Base-by-base conservation (phyloP, 2,888 invertebrate genomes). In the Melinaea menophilus region DNA sequence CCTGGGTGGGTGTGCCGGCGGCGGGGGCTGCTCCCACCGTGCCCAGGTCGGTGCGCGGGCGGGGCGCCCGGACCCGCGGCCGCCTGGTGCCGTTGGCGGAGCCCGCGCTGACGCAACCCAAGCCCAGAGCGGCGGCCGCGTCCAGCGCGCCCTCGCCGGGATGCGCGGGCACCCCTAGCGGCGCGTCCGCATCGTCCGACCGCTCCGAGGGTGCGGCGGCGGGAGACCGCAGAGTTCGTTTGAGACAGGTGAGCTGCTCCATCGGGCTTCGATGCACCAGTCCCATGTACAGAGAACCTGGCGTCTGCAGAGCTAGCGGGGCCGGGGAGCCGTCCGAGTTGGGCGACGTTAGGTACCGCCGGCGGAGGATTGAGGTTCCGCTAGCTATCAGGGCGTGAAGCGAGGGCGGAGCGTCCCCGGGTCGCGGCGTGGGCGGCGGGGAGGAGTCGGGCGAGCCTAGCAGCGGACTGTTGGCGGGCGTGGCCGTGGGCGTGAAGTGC, bases 391-490 rank as follows among this genome's bases (percentile, higher is more conserved):
- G 84, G 59, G 91, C 88, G 77, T 92, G 90, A 35, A 92, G 81
- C 13, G 91, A 90, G 46, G 91, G 91, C 2, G 90, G 88, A 3
- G 86, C 84, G 71, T 84, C 87, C 62, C 87, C 96, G 93, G 76
- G 97, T 79, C 92, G 96, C 92, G 92, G 92, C 1, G 94, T 85
- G 22, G 86, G 72, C 2, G 88, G 88, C 13, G 91, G 94, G 22
- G 94, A 84, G 11, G 78, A 66, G 84, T 75, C 93, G 2, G 91
- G 94, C 41, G 94, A 89, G 51, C 93, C 93, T 47, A 90, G 84
- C 73, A 94, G 94, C 1, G 97, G 97, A 78, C 96, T 96, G 82
- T 97, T 97, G 78, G 95, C 95, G 2, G 97, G 97, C 5, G 97
- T 97, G 5, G 96, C 96, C 0, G 97, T 97, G 3, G 96, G 95